Evolutionary conservation across 2,797 vertebrate genomes (phyloP).

Genomic region (Varecia variegata): DNA sequence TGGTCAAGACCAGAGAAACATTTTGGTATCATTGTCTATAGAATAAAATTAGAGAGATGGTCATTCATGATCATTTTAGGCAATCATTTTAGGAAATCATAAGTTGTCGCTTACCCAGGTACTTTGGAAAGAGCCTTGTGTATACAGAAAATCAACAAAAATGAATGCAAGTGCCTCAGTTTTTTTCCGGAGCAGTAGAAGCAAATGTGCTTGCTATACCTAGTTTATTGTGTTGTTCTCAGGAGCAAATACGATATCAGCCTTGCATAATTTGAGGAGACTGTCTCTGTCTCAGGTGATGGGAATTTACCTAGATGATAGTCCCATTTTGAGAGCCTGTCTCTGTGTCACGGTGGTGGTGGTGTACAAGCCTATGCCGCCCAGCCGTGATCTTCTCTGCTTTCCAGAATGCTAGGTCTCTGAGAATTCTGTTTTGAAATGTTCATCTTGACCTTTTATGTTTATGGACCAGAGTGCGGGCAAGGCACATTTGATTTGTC

Average conservation of each 20-base stretch:
- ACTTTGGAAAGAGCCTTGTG: background rate
- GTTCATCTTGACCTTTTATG: background rate
- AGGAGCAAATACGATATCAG: background rate
- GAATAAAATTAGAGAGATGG: background rate
- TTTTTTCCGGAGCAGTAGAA: background rate
- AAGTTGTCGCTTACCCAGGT: background rate
- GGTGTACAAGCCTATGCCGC: rapidly evolving
- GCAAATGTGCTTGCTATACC: background rate
- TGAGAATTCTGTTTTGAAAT: background rate
- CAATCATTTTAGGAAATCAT: background rate
- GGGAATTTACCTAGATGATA: background rate
- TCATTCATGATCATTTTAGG: background rate
- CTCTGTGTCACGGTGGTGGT: background rate
- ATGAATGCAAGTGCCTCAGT: background rate
- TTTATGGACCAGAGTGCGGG: background rate
- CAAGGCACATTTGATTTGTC: background rate
- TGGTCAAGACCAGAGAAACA: background rate
- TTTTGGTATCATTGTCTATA: background rate
- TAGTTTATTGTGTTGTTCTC: background rate
- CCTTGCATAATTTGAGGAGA: rapidly evolving
- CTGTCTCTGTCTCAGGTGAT: background rate
- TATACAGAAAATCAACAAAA: background rate
- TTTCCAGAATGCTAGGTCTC: background rate
- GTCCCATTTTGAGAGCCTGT: background rate
- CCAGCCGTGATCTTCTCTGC: too few relatives aligned